phyloP scores from a whole-genome alignment of 1,140 invertebrate species.

The Leptoteleia sp. region DNA sequence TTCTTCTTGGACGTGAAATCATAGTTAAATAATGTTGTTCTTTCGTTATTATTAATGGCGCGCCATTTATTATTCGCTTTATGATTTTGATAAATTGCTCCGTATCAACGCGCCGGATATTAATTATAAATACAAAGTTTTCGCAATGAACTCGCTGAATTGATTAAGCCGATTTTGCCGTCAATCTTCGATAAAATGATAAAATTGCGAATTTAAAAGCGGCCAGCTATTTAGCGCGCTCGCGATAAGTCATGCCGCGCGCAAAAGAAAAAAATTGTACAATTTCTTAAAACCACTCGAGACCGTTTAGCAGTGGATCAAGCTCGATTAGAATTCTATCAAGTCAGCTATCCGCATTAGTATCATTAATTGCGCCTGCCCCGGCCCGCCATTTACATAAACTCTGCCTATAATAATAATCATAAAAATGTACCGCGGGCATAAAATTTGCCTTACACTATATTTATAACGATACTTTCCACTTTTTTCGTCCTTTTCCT shows the following conservation, averaged over 20 bases:
- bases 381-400: slow-evolving; percentile 48
- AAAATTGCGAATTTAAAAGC: too few species aligned
- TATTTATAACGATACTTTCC: slow-evolving; percentile 55
- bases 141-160: too few species aligned
- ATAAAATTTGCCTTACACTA: slow-evolving; percentile 58
- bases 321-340: slow-evolving; percentile 36
- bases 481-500: slow-evolving; percentile 42
- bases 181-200: too few species aligned
- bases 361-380: slow-evolving; percentile 36
- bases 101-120: too few species aligned
- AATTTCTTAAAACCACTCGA: background rate
- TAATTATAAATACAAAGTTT: too few species aligned
- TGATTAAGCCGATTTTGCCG: too few species aligned
- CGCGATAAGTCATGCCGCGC: background rate
- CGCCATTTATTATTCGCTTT: too few species aligned
- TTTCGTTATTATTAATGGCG: too few species aligned
- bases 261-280: background rate
- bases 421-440: slow-evolving; percentile 25
- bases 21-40: too few species aligned
- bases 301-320: slow-evolving; percentile 5
- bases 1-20: too few species aligned
- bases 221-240: too few species aligned
- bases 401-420: slow-evolving; percentile 46
- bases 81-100: too few species aligned
- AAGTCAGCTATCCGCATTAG: slow-evolving; percentile 11